Evolutionary conservation across 1,140 invertebrate genomes (phyloP), one percentile per base, ranked within the genome.

Genomic region (Eurosta solidaginis): DNA sequence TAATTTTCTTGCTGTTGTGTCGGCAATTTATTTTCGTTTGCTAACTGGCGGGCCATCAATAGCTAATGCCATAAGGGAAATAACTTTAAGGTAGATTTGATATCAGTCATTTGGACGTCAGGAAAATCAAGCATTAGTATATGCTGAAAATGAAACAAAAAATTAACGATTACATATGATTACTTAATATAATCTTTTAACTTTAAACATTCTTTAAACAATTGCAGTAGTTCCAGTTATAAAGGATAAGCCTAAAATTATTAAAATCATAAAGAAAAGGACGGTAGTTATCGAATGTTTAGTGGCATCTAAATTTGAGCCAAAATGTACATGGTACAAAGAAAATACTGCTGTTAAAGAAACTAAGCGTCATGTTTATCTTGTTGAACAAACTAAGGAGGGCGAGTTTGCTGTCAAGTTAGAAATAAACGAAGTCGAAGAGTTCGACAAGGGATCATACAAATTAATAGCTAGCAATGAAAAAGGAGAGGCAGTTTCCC

Each of bases 401-500:
- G 87, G 85, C 14, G 95, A 96, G 90, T 97, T 95, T 82, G 90
- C 93, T 76, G 92, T 96, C 1, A 95, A 96, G 90, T 89, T 97
- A 73, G 95, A 97, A 89, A 96, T 97, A 79, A 92, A 93, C 77
- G 93, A 95, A 85, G 91, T 94, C 45, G 91, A 93, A 75, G 91
- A 92, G 80, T 89, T 88, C 22, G 96, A 98, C 84, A 96, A 95
- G 87, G 96, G 96, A 78, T 91, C 92, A 78, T 97, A 98, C 84
- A 97, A 97, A 88, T 89, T 97, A 78, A 92, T 96, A 0, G 96
- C 96, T 7, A 96, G 95, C 84, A 97, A 97, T 83, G 96, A 97
- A 83, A 97, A 97, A 88, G 96, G 96, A 79, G 96, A 97, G 90
- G 95, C 95, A 1, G 93, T 93, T 36, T 97, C 96, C n/a, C 94